Percentiles rank a stretch among this genome's conserved stretches.
Conservation (phyloP, 2,797 vertebrate genomes). For the Acridotheres tristis region DNA sequence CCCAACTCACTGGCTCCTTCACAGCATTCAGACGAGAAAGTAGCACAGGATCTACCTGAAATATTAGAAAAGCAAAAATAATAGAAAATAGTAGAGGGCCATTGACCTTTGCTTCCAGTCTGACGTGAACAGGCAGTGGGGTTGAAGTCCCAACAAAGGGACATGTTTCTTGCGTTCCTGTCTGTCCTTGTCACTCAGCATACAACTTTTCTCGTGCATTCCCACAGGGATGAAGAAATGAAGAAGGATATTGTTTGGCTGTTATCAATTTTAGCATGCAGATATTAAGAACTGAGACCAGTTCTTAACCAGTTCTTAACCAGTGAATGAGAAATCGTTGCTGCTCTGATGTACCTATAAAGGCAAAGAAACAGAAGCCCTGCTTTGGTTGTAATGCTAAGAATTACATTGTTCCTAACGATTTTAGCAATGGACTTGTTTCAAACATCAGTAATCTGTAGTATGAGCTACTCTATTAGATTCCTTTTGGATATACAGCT, state of each 20-base stretch:
- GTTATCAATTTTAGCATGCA: background rate
- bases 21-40: background rate
- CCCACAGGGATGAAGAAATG: background rate
- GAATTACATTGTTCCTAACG: background rate
- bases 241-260: background rate
- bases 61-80: background rate
- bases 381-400: background rate
- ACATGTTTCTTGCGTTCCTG: background rate
- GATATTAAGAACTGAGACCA: background rate
- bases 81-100: background rate
- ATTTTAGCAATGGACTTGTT: background rate
- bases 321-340: background rate
- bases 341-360: background rate
- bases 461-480: constrained; percentile 34
- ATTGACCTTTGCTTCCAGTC: background rate
- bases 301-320: too few species aligned
- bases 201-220: background rate
- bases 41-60: background rate
- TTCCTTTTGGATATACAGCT: constrained; percentile 36
- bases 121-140: background rate
- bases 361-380: background rate
- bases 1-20: background rate
- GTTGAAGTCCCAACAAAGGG: background rate
- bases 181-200: background rate
- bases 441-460: constrained; percentile 9